These are phyloP conservation scores for Limenitis camilla DNA, from an alignment of 2,888 invertebrate species.

Conservation along the genomic window DNA sequence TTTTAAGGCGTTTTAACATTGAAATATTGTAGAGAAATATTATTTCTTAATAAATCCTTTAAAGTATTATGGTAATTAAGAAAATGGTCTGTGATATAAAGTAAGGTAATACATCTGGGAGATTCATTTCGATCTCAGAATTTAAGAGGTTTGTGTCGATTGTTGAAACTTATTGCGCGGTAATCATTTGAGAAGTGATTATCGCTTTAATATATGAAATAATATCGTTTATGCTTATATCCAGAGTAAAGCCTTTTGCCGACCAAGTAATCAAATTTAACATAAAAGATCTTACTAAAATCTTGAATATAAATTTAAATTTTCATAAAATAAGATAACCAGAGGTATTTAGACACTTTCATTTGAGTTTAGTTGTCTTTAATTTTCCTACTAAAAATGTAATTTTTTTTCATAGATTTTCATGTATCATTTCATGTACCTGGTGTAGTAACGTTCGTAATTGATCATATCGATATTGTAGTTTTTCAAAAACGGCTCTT, in stretches of 20 bases:
- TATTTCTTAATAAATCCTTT: slow-evolving; percentile 35
- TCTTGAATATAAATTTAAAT: too few species aligned
- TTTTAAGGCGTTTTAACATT: slow-evolving; percentile 49
- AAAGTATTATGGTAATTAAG: slow-evolving; percentile 68
- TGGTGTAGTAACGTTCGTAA: slow-evolving; percentile 3
- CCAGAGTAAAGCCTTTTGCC: too few species aligned
- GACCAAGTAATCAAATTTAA: too few species aligned
- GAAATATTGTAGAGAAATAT: slow-evolving; percentile 32
- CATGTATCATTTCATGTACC: not conserved
- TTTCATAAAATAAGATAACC: too few species aligned
- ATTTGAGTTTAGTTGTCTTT: too few species aligned
- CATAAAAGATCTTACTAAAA: too few species aligned
- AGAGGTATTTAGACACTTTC: too few species aligned
- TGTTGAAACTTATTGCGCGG: slow-evolving; percentile 7
- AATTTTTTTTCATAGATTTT: too few species aligned
- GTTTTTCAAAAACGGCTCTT: slow-evolving; percentile 3
- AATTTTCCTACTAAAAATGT: too few species aligned
- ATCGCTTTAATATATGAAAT: too few species aligned
- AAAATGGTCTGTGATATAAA: slow-evolving; percentile 68
- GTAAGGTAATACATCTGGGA: slow-evolving; percentile 60
- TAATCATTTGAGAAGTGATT: too few species aligned
- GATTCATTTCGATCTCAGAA: slow-evolving; percentile 60
- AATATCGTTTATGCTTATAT: too few species aligned
- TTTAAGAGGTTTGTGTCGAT: slow-evolving; percentile 32
- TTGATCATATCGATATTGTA: slow-evolving; percentile 4